A percentile compares a stretch with the other conserved stretches of the same genome.
These are phyloP conservation scores for Murina feae DNA, from an alignment of 2,113 vertebrate species.

Conservation along the genomic window DNA sequence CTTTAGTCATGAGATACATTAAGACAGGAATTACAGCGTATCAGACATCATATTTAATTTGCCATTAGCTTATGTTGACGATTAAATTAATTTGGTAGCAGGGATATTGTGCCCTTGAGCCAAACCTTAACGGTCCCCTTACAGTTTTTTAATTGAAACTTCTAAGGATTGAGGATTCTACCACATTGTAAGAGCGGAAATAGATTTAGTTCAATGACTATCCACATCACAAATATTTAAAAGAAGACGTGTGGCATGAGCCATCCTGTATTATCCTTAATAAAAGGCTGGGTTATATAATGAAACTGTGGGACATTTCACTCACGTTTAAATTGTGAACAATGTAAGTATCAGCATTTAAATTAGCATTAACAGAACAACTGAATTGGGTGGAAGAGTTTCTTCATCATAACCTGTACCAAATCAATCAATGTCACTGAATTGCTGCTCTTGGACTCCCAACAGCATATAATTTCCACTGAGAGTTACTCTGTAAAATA, in stretches of 20 bases:
- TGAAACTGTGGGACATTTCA: slow-evolving; percentile 52
- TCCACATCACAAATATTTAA: slow-evolving; percentile 77
- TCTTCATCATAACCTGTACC: slow-evolving; percentile 50
- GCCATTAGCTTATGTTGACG: slow-evolving; percentile 74
- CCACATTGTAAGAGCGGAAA: slow-evolving; percentile 64
- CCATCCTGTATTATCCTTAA: slow-evolving; percentile 65
- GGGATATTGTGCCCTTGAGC: slow-evolving; percentile 77
- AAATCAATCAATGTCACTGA: slow-evolving; percentile 57
- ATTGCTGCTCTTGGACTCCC: not conserved
- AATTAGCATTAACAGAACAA: slow-evolving; percentile 67
- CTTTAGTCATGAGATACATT: slow-evolving; percentile 58
- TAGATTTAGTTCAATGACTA: slow-evolving; percentile 65
- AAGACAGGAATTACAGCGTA: slow-evolving; percentile 59
- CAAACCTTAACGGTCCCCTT: slow-evolving; percentile 78
- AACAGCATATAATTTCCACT: slow-evolving; percentile 17
- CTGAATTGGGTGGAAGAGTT: slow-evolving; percentile 59
- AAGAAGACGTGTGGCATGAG: slow-evolving; percentile 65
- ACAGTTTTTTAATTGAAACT: slow-evolving; percentile 73
- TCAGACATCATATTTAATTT: slow-evolving; percentile 77
- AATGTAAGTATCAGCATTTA: slow-evolving; percentile 62
- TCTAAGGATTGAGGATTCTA: slow-evolving; percentile 75
- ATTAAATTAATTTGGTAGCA: slow-evolving; percentile 79
- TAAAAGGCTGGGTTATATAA: slow-evolving; percentile 29
- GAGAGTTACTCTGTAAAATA: slow-evolving; percentile 9
- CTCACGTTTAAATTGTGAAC: slow-evolving; percentile 68